Evolutionary conservation across 1,140 invertebrate genomes (phyloP).

Genomic region (Pseudachorutes palmiensis): DNA sequence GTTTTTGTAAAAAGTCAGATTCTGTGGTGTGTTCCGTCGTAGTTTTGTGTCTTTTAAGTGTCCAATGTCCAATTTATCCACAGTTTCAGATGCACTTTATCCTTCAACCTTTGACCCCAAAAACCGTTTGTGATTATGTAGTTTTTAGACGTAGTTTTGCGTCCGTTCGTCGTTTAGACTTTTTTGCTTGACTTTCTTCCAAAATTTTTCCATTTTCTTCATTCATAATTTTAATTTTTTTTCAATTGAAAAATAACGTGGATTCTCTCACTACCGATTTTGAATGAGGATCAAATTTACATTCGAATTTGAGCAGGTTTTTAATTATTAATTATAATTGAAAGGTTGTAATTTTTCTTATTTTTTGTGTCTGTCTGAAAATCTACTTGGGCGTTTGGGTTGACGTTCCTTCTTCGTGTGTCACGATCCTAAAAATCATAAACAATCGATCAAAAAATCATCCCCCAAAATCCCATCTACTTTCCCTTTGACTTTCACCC

Average conservation of each 20-base stretch:
- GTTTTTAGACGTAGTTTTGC: too few relatives aligned
- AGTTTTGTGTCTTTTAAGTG: neutral
- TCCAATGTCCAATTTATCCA: neutral
- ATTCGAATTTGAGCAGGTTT: constrained; percentile 3
- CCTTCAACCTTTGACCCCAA: too few relatives aligned
- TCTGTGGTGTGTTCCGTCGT: neutral
- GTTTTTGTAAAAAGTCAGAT: too few relatives aligned
- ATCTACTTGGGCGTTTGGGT: neutral
- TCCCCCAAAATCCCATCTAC: constrained; percentile 13
- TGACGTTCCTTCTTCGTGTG: constrained; percentile 19
- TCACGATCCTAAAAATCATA: constrained; percentile 14
- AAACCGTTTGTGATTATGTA: too few relatives aligned
- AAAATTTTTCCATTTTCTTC: too few relatives aligned
- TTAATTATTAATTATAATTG: neutral
- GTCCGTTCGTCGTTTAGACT: too few relatives aligned
- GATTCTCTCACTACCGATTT: constrained; percentile 14
- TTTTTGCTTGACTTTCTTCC: too few relatives aligned
- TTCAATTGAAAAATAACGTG: constrained; percentile 15
- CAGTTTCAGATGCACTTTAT: neutral
- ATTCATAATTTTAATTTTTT: too few relatives aligned
- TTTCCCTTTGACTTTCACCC: constrained; percentile 17
- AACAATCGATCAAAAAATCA: constrained; percentile 17
- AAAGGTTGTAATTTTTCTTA: neutral
- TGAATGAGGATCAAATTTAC: constrained; percentile 9
- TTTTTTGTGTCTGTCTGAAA: constrained; percentile 20